phyloP scores from a whole-genome alignment of 2,888 invertebrate genomes.

The Cepaea hortensis region DNA sequence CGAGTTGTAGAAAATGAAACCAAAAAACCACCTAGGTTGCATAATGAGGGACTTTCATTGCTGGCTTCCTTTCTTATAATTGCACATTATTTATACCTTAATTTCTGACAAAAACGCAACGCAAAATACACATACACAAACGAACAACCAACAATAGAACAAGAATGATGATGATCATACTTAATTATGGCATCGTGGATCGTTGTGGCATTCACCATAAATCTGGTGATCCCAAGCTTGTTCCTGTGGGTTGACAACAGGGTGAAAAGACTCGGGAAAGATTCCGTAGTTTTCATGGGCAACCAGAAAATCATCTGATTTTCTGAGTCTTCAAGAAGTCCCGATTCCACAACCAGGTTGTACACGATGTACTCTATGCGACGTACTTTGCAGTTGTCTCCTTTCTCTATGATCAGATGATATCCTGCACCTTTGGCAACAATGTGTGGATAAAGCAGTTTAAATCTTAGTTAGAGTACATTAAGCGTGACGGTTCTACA shows the following conservation, averaged over 20 bases:
- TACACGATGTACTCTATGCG: not conserved
- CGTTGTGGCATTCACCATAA: not conserved
- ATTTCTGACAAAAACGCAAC: too few species aligned
- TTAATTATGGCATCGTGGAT: constrained; percentile 2
- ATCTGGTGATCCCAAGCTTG: not conserved
- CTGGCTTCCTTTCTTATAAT: too few species aligned
- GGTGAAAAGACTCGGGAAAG: not conserved
- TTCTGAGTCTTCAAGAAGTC: not conserved
- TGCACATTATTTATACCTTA: too few species aligned
- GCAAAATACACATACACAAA: too few species aligned
- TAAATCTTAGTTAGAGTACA: not conserved
- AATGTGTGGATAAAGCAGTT: not conserved
- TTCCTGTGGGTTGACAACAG: not conserved
- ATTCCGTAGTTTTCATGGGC: not conserved
- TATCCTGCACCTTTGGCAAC: not conserved
- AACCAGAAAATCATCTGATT: not conserved
- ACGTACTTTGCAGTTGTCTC: not conserved
- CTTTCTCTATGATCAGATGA: not conserved
- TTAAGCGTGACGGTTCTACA: too few species aligned
- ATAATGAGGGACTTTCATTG: too few species aligned
- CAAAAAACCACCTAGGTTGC: too few species aligned
- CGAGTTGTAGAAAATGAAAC: too few species aligned
- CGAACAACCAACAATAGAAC: too few species aligned
- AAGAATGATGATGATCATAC: not conserved
- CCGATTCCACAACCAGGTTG: not conserved